These are phyloP conservation scores for Eupithecia subumbrata DNA, from an alignment of 2,888 invertebrate species.

Conservation along the genomic window DNA sequence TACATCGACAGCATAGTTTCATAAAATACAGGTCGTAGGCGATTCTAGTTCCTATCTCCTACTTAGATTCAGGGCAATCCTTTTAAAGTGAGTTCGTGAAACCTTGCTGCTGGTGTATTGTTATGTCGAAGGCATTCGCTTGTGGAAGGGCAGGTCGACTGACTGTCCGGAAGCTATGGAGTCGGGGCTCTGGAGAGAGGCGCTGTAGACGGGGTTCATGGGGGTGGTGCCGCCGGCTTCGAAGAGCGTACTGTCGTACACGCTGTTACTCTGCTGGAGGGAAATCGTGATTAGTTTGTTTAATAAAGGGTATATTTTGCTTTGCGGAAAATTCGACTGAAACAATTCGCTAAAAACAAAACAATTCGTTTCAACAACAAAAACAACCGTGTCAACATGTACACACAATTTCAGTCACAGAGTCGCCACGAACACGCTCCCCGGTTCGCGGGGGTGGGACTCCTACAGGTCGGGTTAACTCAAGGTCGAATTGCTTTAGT, in stretches of 20 bases:
- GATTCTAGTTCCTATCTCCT: neutral
- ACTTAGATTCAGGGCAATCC: neutral
- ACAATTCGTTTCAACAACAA: too few relatives aligned
- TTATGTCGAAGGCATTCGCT: slow-evolving; percentile 72
- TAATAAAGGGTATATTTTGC: too few relatives aligned
- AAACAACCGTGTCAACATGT: too few relatives aligned
- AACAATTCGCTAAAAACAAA: too few relatives aligned
- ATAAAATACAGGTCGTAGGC: neutral
- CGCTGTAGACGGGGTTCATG: slow-evolving; percentile 87
- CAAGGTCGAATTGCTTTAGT: too few relatives aligned
- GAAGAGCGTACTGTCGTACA: slow-evolving; percentile 89
- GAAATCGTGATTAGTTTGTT: slow-evolving; percentile 25
- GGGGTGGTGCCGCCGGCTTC: slow-evolving; percentile 86
- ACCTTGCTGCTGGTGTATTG: slow-evolving; percentile 49
- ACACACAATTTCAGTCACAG: too few relatives aligned
- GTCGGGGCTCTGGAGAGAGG: slow-evolving; percentile 89
- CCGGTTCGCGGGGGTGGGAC: too few relatives aligned
- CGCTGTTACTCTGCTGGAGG: slow-evolving; percentile 86
- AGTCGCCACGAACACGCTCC: too few relatives aligned
- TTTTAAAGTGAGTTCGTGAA: neutral
- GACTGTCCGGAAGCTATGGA: slow-evolving; percentile 85
- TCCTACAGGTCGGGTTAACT: too few relatives aligned
- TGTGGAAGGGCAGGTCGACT: slow-evolving; percentile 63
- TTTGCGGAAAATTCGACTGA: too few relatives aligned
- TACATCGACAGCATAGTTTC: too few relatives aligned